phyloP scores from a whole-genome alignment of 2,888 invertebrate species.

The Drosophila cognata region DNA sequence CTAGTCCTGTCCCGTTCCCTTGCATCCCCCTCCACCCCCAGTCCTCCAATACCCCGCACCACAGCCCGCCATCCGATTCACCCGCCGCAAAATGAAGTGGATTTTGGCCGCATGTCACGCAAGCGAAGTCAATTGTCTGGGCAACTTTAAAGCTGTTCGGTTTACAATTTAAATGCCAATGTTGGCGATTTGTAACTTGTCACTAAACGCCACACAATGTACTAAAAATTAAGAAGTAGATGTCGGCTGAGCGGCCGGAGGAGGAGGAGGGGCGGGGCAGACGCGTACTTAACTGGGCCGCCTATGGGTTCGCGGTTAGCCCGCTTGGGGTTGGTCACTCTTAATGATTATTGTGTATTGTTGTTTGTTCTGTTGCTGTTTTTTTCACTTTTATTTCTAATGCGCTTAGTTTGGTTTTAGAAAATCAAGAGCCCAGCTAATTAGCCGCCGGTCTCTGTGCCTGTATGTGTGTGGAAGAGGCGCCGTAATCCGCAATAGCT shows the following conservation, averaged over 20 bases:
- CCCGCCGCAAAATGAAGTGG: conserved; percentile 54
- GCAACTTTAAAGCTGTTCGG: conserved; percentile 67
- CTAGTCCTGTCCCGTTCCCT: conserved; percentile 42
- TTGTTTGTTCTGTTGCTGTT: neutral
- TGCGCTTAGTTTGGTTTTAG: conserved; percentile 65
- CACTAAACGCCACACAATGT: conserved; percentile 37
- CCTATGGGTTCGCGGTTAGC: conserved; percentile 67
- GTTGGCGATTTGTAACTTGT: conserved; percentile 76
- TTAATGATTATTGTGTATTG: conserved; percentile 30
- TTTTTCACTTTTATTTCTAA: conserved; percentile 42
- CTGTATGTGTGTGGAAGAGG: conserved; percentile 21
- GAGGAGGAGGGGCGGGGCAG: neutral
- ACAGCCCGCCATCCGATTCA: neutral
- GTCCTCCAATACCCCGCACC: neutral
- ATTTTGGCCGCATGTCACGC: conserved; percentile 71
- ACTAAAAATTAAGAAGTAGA: neutral
- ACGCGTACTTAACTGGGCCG: neutral
- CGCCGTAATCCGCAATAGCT: conserved; percentile 71
- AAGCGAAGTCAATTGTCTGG: conserved; percentile 74
- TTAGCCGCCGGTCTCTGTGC: conserved; percentile 41
- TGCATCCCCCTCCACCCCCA: neutral
- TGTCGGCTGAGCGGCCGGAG: neutral
- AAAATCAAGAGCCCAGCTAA: conserved; percentile 57
- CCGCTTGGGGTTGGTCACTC: conserved; percentile 32
- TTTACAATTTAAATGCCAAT: conserved; percentile 79